Evolutionary conservation across 1,140 invertebrate genomes (phyloP).

Genomic region (Hycleus phaleratus): DNA sequence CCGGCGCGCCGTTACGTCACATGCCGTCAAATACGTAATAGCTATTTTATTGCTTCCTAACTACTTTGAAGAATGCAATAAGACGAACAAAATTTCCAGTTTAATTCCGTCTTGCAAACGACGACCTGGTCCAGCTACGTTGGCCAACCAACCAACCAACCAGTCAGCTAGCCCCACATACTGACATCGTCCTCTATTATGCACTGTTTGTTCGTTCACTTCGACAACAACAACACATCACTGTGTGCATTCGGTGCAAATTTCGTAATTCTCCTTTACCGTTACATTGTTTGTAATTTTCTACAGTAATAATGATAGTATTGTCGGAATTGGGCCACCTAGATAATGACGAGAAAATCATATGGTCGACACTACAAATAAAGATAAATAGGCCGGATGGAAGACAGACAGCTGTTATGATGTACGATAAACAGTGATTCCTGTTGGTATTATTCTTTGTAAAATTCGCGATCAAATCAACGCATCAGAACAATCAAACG

Average conservation of each 20-base stretch:
- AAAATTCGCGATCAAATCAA: not conserved
- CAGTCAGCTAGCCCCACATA: too few relatives aligned
- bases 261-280: too few relatives aligned
- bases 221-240: too few relatives aligned
- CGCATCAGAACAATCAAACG: not conserved
- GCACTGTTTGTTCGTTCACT: too few relatives aligned
- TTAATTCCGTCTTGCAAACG: too few relatives aligned
- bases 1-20: conserved; percentile 31
- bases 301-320: too few relatives aligned
- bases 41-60: conserved; percentile 29
- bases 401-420: conserved; percentile 31
- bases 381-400: conserved; percentile 26
- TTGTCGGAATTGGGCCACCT: not conserved
- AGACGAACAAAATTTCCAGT: conserved; percentile 2
- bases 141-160: too few relatives aligned
- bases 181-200: too few relatives aligned
- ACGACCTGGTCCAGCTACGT: too few relatives aligned
- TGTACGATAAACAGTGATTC: conserved; percentile 24
- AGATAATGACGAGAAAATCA: conserved; percentile 6
- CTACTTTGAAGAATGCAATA: conserved; percentile 13
- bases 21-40: conserved; percentile 27
- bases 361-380: conserved; percentile 16
- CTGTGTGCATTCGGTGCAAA: too few relatives aligned
- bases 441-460: conserved; percentile 8
- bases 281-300: too few relatives aligned